A percentile compares a stretch with the other conserved stretches of the same genome.
Evolutionary conservation across 2,888 invertebrate species (phyloP).

Genomic region (Limenitis camilla): DNA sequence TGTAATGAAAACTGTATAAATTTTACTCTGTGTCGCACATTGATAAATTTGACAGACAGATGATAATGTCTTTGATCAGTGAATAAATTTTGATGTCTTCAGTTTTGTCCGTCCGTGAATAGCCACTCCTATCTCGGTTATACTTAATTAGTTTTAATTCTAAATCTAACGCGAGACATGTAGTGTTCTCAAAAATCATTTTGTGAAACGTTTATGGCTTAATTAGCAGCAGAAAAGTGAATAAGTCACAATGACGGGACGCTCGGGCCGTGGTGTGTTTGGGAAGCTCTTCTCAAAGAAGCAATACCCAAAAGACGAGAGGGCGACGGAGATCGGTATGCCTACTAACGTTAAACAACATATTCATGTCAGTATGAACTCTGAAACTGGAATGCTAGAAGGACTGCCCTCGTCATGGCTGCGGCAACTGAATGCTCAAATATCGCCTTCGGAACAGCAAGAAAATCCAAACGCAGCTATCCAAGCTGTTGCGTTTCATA

Average conservation of each 20-base stretch:
- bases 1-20: not conserved
- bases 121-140: constrained; percentile 61
- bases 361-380: constrained; percentile 90
- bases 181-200: constrained; percentile 41
- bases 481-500: constrained; percentile 92
- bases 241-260: constrained; percentile 64
- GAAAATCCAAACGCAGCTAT: constrained; percentile 93
- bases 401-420: constrained; percentile 91
- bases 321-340: constrained; percentile 81
- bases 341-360: constrained; percentile 91
- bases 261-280: constrained; percentile 66
- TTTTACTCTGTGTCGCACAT: constrained; percentile 13
- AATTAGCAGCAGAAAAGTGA: constrained; percentile 29
- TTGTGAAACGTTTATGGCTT: constrained; percentile 32
- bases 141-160: constrained; percentile 42
- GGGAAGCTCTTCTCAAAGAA: constrained; percentile 69
- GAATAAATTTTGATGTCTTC: constrained; percentile 19
- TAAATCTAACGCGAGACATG: constrained; percentile 44
- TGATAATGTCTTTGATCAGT: constrained; percentile 22
- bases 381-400: constrained; percentile 86
- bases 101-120: constrained; percentile 57
- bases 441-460: constrained; percentile 89
- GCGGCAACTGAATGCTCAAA: constrained; percentile 84
- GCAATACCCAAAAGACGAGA: constrained; percentile 60
- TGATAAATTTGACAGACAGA: constrained; percentile 24